Conservation (phyloP, 2,888 invertebrate species). For the Tortrix viridana region DNA sequence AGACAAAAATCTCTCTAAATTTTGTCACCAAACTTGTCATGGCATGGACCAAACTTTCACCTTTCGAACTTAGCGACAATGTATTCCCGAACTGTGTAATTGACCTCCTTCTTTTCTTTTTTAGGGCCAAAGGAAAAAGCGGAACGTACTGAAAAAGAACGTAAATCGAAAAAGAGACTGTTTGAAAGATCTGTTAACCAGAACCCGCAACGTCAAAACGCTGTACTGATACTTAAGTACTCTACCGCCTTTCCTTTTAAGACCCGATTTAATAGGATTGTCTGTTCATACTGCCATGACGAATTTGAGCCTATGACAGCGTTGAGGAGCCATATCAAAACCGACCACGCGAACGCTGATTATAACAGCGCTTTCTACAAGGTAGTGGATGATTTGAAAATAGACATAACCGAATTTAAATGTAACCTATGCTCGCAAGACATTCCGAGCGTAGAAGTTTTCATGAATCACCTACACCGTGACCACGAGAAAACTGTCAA, state of each 20-base stretch:
- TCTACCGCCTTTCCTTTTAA: constrained; percentile 78
- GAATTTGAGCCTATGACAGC: constrained; percentile 73
- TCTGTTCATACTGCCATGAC: constrained; percentile 77
- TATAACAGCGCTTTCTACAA: constrained; percentile 77
- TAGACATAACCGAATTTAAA: constrained; percentile 73
- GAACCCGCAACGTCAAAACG: constrained; percentile 78
- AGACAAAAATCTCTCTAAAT: not conserved
- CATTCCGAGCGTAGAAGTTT: constrained; percentile 61
- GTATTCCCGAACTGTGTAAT: constrained; percentile 63
- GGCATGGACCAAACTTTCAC: constrained; percentile 36
- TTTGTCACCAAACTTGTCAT: constrained; percentile 20
- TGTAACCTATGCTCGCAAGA: constrained; percentile 67
- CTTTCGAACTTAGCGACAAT: constrained; percentile 43
- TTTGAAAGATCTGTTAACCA: constrained; percentile 79
- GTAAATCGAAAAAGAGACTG: constrained; percentile 77
- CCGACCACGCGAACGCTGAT: constrained; percentile 67
- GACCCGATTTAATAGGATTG: constrained; percentile 75
- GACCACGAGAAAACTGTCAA: constrained; percentile 68
- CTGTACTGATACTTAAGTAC: constrained; percentile 71
- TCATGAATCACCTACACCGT: constrained; percentile 70
- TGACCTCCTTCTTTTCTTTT: constrained; percentile 78
- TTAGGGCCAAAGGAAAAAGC: constrained; percentile 75
- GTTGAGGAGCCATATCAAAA: constrained; percentile 69
- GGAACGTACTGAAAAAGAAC: constrained; percentile 66
- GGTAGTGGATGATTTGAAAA: constrained; percentile 73